These are phyloP conservation scores for Chromoteleia sp. DNA, from an alignment of 2,888 invertebrate species.

Conservation along the genomic window DNA sequence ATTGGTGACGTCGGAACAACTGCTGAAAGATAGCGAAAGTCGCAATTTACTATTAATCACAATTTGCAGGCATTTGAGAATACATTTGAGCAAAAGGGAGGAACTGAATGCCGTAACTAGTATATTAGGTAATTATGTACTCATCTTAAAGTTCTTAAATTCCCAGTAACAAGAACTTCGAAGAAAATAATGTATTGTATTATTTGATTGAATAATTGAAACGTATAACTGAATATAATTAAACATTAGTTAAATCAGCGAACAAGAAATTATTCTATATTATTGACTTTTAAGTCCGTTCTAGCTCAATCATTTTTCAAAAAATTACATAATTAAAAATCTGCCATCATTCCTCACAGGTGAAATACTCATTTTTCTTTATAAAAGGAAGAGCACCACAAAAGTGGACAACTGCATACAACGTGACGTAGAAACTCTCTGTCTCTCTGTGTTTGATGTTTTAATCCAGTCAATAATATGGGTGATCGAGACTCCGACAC, in stretches of 20 bases:
- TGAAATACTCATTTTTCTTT: slow-evolving; percentile 90
- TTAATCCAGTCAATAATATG: slow-evolving; percentile 94
- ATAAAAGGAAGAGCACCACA: slow-evolving; percentile 86
- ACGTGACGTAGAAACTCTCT: slow-evolving; percentile 93
- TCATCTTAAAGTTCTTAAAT: too few relatives aligned
- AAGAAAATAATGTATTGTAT: too few relatives aligned
- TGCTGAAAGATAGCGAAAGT: slow-evolving; percentile 92
- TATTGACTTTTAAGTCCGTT: too few relatives aligned
- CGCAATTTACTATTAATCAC: slow-evolving; percentile 93
- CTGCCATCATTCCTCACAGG: slow-evolving; percentile 77
- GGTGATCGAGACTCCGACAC: slow-evolving; percentile 91
- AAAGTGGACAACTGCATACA: slow-evolving; percentile 88
- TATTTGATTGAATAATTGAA: too few relatives aligned
- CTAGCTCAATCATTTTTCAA: background rate
- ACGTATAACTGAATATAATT: too few relatives aligned
- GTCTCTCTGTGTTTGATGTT: slow-evolving; percentile 92
- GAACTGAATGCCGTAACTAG: slow-evolving; percentile 94
- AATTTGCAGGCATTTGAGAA: slow-evolving; percentile 93
- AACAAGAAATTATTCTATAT: too few relatives aligned
- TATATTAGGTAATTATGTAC: slow-evolving; percentile 88
- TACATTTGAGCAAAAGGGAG: slow-evolving; percentile 92
- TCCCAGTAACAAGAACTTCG: too few relatives aligned
- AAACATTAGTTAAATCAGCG: too few relatives aligned
- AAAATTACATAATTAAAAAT: background rate
- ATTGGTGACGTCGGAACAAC: slow-evolving; percentile 89